phyloP scores from a whole-genome alignment of 1,140 invertebrate species.

The Bombus sibiricus region DNA sequence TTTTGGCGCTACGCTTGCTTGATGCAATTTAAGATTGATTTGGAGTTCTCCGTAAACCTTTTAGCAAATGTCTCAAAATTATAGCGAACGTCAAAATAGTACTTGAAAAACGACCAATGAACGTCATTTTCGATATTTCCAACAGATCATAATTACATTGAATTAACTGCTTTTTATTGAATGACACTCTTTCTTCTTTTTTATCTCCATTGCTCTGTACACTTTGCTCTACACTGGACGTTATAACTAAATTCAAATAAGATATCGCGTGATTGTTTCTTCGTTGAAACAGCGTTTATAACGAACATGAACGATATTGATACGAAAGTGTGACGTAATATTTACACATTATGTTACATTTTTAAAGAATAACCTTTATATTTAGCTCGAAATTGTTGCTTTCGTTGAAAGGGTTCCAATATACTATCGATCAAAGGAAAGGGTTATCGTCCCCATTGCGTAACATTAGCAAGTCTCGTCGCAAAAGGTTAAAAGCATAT shows the following conservation, averaged over 20 bases:
- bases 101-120: no score
- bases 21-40: background rate
- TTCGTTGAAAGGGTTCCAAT: background rate
- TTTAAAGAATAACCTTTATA: background rate
- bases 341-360: background rate
- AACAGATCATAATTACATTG: no score
- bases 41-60: background rate
- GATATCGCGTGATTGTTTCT: no score
- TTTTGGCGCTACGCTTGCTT: background rate
- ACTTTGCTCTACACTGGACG: no score
- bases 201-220: no score
- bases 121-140: no score
- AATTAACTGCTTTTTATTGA: no score
- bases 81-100: no score
- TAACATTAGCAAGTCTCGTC: background rate
- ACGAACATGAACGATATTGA: background rate
- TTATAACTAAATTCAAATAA: no score
- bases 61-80: background rate
- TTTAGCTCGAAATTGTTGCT: background rate
- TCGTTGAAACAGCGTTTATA: background rate
- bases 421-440: conserved; percentile 8
- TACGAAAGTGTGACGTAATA: background rate
- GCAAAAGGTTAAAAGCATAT: background rate
- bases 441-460: conserved; percentile 13
- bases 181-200: no score